Conservation (phyloP, 2,888 invertebrate species). For the Mesodorylaimus sp. region DNA sequence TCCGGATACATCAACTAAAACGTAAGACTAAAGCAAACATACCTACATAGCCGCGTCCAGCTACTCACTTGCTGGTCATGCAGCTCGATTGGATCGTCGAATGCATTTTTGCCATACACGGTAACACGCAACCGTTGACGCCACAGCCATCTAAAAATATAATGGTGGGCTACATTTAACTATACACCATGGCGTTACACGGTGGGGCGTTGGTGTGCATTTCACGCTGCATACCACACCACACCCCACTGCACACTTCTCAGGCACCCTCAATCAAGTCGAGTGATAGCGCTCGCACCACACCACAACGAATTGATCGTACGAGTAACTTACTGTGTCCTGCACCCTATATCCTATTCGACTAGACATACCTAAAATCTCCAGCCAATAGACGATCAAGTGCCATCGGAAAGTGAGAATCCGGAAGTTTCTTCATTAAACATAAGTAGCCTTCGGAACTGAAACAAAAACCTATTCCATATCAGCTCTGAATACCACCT, state of each 20-base stretch:
- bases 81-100: slow-evolving; percentile 49
- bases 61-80: slow-evolving; percentile 43
- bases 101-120: slow-evolving; percentile 48
- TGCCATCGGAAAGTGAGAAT: slow-evolving; percentile 38
- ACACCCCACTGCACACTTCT: too few species aligned
- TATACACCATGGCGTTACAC: slow-evolving; percentile 7
- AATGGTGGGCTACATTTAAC: neutral
- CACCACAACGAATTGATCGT: too few species aligned
- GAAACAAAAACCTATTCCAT: too few species aligned
- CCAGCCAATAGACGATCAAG: slow-evolving; percentile 50
- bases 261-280: too few species aligned
- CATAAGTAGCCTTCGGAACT: slow-evolving; percentile 83
- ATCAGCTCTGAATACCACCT: neutral
- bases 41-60: neutral
- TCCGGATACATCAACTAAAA: slow-evolving; percentile 36
- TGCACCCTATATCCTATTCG: too few species aligned
- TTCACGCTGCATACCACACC: too few species aligned
- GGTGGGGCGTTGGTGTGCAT: too few species aligned
- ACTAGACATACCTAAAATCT: slow-evolving; percentile 39
- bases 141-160: slow-evolving; percentile 50
- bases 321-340: too few species aligned
- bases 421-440: slow-evolving; percentile 57
- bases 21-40: neutral
- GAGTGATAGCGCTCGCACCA: too few species aligned
- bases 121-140: slow-evolving; percentile 74